These are phyloP conservation scores for Andrena camellia DNA, from an alignment of 2,888 invertebrate genomes.

Conservation along the genomic window DNA sequence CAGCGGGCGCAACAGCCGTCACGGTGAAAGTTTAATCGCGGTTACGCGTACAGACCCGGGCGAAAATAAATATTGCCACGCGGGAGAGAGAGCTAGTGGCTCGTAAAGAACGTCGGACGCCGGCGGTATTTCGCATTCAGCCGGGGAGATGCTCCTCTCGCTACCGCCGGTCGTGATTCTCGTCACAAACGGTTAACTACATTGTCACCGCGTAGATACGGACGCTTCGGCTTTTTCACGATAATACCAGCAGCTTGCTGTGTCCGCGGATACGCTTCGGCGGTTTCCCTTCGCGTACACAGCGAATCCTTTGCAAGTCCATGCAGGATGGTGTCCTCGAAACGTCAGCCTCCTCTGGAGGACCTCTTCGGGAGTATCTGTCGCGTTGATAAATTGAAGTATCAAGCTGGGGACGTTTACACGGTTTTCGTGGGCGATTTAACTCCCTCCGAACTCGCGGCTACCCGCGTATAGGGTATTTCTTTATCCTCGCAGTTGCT, in stretches of 20 bases:
- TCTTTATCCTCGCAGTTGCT: no score
- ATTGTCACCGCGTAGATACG: slow-evolving; percentile 55
- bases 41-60: slow-evolving; percentile 14
- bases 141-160: slow-evolving; percentile 30
- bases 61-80: slow-evolving; percentile 48
- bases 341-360: slow-evolving; percentile 23
- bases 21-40: slow-evolving; percentile 52
- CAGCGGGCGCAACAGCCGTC: slow-evolving; percentile 20
- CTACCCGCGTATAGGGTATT: neutral
- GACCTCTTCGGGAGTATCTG: slow-evolving; percentile 6
- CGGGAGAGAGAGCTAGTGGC: slow-evolving; percentile 31
- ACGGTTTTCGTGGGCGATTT: neutral
- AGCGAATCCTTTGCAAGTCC: slow-evolving; percentile 4
- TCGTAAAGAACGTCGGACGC: slow-evolving; percentile 34
- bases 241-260: slow-evolving; percentile 51
- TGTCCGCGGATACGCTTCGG: slow-evolving; percentile 29
- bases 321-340: slow-evolving; percentile 30
- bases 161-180: slow-evolving; percentile 39
- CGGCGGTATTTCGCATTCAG: slow-evolving; percentile 31
- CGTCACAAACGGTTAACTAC: slow-evolving; percentile 58
- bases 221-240: slow-evolving; percentile 41
- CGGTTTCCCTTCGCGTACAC: neutral
- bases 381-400: slow-evolving; percentile 27
- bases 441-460: neutral
- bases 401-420: slow-evolving; percentile 9